These are phyloP conservation scores for Aphidius gifuensis DNA, from an alignment of 1,140 invertebrate genomes.

Conservation along the genomic window DNA sequence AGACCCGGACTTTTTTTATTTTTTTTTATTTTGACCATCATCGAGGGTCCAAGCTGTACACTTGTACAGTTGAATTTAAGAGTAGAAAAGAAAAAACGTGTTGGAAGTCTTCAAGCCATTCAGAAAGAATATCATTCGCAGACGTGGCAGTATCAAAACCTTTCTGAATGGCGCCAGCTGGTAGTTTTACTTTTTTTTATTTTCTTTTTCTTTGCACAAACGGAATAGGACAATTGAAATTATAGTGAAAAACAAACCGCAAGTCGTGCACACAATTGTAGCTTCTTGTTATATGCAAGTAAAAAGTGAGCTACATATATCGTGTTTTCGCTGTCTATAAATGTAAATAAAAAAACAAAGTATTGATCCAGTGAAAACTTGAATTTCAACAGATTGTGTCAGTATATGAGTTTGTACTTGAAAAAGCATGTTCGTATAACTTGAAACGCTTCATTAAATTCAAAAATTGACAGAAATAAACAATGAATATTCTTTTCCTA, in stretches of 20 bases:
- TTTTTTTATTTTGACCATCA: neutral
- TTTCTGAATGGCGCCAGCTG: conserved; percentile 10
- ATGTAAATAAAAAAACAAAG: no score
- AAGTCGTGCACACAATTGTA: neutral
- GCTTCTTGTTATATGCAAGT: no score
- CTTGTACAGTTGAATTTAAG: conserved; percentile 3
- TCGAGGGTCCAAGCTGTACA: neutral
- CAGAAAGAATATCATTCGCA: conserved; percentile 16
- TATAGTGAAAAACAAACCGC: neutral
- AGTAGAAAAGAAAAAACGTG: conserved; percentile 9
- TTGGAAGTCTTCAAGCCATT: neutral
- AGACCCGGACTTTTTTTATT: neutral
- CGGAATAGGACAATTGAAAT: neutral
- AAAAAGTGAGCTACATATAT: no score
- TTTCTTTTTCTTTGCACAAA: neutral
- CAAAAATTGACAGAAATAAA: no score
- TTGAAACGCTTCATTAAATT: no score
- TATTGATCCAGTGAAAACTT: no score
- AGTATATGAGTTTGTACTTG: no score
- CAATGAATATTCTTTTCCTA: no score
- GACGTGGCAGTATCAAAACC: conserved; percentile 23
- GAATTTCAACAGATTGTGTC: no score
- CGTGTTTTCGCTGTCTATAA: no score
- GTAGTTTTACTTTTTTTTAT: conserved; percentile 13
- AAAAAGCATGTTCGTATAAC: no score